A percentile compares a stretch with the other conserved stretches of the same genome.
These are phyloP conservation scores for Pseudomyrmex concolor DNA, from an alignment of 1,140 invertebrate genomes.

Conservation along the genomic window DNA sequence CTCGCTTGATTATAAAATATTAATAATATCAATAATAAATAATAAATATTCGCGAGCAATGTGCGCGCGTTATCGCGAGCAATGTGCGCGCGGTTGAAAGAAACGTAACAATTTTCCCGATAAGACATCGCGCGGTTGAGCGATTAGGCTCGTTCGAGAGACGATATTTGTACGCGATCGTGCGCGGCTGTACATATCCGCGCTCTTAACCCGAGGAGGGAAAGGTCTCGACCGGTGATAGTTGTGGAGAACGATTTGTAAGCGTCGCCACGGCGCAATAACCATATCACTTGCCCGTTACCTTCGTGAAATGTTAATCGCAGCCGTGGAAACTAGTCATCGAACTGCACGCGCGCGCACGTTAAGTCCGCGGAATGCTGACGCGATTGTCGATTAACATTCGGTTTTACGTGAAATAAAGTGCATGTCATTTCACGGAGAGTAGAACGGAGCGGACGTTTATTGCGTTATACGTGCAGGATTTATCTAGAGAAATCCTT, in stretches of 20 bases:
- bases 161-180: constrained; percentile 31
- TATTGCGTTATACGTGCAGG: background rate
- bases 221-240: constrained; percentile 54
- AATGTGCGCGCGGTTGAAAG: constrained; percentile 15
- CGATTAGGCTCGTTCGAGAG: constrained; percentile 20
- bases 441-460: background rate
- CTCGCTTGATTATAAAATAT: background rate
- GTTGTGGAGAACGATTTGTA: constrained; percentile 67
- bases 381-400: constrained; percentile 18
- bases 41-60: background rate
- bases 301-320: constrained; percentile 80
- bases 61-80: background rate
- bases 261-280: constrained; percentile 67
- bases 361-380: constrained; percentile 20
- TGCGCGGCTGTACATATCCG: constrained; percentile 3
- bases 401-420: constrained; percentile 5
- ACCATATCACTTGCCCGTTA: constrained; percentile 58
- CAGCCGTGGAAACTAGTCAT: constrained; percentile 70
- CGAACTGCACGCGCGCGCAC: constrained; percentile 12
- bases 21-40: constrained; percentile 40
- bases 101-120: constrained; percentile 25
- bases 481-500: no score
- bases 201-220: constrained; percentile 51
- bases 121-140: constrained; percentile 30
- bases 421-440: background rate